Percentiles rank a stretch among this genome's conserved stretches.
phyloP scores from a whole-genome alignment of 2,888 invertebrate species.

The Hecatera dysodea region DNA sequence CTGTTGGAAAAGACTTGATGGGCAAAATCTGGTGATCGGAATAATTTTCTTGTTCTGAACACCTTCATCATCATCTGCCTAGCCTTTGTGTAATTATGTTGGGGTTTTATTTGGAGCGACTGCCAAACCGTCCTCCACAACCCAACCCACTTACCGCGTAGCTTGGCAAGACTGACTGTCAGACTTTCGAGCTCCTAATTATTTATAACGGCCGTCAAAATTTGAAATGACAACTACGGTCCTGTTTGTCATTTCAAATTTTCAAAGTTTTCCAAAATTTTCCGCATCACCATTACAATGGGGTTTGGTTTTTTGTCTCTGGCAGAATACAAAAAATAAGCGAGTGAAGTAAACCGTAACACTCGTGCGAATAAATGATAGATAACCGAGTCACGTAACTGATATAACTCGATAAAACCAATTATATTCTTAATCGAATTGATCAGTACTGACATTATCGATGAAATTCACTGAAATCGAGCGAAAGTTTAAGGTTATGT shows the following conservation, averaged over 20 bases:
- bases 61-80: neutral
- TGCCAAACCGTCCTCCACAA: too few relatives aligned
- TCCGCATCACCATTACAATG: too few relatives aligned
- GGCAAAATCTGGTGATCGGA: too few relatives aligned
- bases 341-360: constrained; percentile 21
- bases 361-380: constrained; percentile 25
- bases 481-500: constrained; percentile 36
- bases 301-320: too few relatives aligned
- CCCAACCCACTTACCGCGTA: too few relatives aligned
- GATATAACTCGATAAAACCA: constrained; percentile 51
- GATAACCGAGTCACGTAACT: constrained; percentile 44
- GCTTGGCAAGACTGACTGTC: neutral
- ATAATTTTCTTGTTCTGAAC: too few relatives aligned
- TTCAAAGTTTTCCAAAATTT: too few relatives aligned
- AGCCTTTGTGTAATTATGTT: neutral
- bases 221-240: too few relatives aligned
- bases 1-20: too few relatives aligned
- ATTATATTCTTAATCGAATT: constrained; percentile 42
- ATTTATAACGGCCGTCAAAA: neutral
- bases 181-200: neutral
- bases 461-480: constrained; percentile 21
- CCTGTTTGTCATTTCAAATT: too few relatives aligned
- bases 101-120: neutral
- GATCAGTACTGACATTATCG: constrained; percentile 20
- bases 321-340: neutral